phyloP scores from a whole-genome alignment of 1,140 invertebrate genomes.

The Triops longicaudatus region DNA sequence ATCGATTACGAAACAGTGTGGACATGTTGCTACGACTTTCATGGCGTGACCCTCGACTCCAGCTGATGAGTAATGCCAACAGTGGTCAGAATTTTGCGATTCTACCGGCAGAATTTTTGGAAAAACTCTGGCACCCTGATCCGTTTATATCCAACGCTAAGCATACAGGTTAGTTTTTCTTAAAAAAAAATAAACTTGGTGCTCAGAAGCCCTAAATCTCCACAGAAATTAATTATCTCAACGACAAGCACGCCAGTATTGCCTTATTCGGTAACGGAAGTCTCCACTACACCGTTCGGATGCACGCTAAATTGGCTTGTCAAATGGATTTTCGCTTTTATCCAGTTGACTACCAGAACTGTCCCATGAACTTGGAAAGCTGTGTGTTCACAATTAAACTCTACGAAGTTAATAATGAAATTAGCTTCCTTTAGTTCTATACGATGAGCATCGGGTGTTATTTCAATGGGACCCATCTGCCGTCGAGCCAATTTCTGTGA shows the following conservation, averaged over 20 bases:
- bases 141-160: constrained; percentile 77
- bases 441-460: neutral
- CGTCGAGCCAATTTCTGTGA: constrained; percentile 58
- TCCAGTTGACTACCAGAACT: constrained; percentile 74
- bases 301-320: constrained; percentile 74
- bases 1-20: constrained; percentile 47
- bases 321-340: constrained; percentile 78
- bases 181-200: neutral
- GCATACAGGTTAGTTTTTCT: constrained; percentile 53
- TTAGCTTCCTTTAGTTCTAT: neutral
- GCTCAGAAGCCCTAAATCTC: constrained; percentile 18
- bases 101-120: constrained; percentile 65
- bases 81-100: constrained; percentile 67
- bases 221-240: constrained; percentile 64
- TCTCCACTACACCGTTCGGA: constrained; percentile 61
- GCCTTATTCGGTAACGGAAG: constrained; percentile 69
- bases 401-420: neutral
- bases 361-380: constrained; percentile 69
- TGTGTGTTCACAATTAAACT: constrained; percentile 55
- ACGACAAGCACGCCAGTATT: constrained; percentile 68
- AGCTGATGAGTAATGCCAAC: constrained; percentile 61
- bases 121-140: constrained; percentile 77
- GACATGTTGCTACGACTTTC: constrained; percentile 74
- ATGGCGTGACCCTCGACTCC: constrained; percentile 65
- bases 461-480: constrained; percentile 55